A percentile compares a stretch with the other conserved stretches of the same genome.
Evolutionary conservation across 2,113 vertebrate species (phyloP).

Genomic region (Carettochelys insculpta): DNA sequence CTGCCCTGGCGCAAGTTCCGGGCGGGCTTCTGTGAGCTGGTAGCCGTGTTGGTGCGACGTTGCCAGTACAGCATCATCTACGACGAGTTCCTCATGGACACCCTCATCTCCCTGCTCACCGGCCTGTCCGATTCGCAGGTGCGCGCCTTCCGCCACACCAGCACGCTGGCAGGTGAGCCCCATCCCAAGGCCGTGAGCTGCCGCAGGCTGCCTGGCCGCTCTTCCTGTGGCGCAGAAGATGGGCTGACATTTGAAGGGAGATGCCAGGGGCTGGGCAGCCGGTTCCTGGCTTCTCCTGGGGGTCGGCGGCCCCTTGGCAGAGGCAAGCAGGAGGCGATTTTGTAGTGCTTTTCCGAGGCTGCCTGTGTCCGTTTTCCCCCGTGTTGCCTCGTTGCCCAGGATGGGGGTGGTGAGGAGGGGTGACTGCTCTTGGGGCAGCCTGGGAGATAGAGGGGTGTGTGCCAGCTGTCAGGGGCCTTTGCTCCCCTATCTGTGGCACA

Average conservation of each 20-base stretch:
- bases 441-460: not conserved
- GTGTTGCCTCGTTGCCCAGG: not conserved
- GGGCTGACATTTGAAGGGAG: too few species aligned
- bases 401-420: too few species aligned
- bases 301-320: too few species aligned
- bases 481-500: not conserved
- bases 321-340: not conserved
- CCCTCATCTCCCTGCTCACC: constrained; percentile 83
- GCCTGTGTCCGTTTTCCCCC: not conserved
- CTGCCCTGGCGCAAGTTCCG: constrained; percentile 80
- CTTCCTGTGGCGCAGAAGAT: not conserved
- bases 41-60: constrained; percentile 74
- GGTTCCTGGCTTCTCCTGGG: too few species aligned
- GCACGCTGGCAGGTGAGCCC: constrained; percentile 85
- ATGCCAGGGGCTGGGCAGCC: too few species aligned
- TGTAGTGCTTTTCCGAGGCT: not conserved
- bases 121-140: constrained; percentile 90
- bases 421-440: not conserved
- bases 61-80: constrained; percentile 83
- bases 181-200: accelerated
- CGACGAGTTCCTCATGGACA: constrained; percentile 83
- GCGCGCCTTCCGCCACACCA: constrained; percentile 91
- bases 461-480: not conserved
- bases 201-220: not conserved
- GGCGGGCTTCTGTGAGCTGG: constrained; percentile 80